Conservation (phyloP, 2,888 invertebrate genomes). For the Dorcus parallelipipedus region DNA sequence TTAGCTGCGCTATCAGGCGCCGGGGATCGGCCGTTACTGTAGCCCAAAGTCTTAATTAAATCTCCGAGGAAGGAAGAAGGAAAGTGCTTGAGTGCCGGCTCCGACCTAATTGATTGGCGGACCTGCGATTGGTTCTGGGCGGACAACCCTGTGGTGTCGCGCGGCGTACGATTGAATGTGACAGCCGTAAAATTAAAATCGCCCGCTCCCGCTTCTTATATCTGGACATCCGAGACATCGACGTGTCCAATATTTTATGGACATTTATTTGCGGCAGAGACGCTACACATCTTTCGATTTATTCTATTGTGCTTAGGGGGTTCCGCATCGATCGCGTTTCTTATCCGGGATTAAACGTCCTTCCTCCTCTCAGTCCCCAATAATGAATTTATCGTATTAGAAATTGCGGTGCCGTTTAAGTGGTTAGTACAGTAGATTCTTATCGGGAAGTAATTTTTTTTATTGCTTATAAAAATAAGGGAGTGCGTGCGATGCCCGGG, state of each 20-base stretch:
- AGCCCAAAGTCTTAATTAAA: conserved; percentile 45
- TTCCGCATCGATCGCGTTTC: conserved; percentile 18
- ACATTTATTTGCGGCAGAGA: conserved; percentile 36
- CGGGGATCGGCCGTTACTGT: conserved; percentile 33
- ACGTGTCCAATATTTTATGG: conserved; percentile 38
- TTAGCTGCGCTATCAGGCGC: conserved; percentile 41
- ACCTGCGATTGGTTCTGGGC: conserved; percentile 35
- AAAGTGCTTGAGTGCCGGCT: conserved; percentile 35
- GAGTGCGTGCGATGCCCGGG: conserved; percentile 25
- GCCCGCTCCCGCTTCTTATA: conserved; percentile 33
- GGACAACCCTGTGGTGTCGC: neutral
- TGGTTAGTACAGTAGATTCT: no score
- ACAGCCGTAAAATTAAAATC: conserved; percentile 45
- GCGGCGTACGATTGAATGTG: conserved; percentile 32
- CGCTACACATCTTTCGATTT: neutral
- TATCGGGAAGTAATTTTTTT: conserved; percentile 10
- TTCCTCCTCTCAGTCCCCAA: conserved; percentile 16
- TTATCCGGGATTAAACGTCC: conserved; percentile 24
- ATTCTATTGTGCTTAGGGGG: neutral
- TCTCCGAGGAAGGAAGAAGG: conserved; percentile 36
- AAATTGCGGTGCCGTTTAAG: conserved; percentile 17
- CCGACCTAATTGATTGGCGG: conserved; percentile 44
- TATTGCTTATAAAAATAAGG: conserved; percentile 24
- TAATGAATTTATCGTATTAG: conserved; percentile 24
- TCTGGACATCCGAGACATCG: conserved; percentile 34